These are phyloP conservation scores for Ophion obscuratus DNA, from an alignment of 2,888 invertebrate genomes.

Conservation along the genomic window DNA sequence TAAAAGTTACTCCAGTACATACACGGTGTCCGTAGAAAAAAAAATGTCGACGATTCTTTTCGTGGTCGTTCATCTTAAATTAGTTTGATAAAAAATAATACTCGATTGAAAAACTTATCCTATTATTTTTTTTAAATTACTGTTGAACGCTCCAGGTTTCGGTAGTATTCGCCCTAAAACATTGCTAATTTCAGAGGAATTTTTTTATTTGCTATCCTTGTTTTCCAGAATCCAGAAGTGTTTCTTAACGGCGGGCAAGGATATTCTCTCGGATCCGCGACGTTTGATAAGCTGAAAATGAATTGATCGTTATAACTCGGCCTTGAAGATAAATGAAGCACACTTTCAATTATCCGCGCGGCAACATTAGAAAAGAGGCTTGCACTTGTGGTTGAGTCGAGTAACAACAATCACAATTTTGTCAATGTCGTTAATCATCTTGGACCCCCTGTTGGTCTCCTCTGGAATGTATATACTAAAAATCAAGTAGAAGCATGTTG, in stretches of 20 bases:
- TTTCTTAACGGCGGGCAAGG: conserved; percentile 68
- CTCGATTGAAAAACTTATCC: not conserved
- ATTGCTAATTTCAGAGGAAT: not conserved
- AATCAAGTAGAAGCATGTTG: not conserved
- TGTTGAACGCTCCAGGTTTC: not conserved
- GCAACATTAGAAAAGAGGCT: not conserved
- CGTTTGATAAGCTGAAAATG: conserved; percentile 69
- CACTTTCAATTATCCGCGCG: not conserved
- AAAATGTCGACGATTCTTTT: conserved; percentile 32
- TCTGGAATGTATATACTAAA: not conserved
- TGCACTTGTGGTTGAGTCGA: not conserved
- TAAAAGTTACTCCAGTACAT: conserved; percentile 23
- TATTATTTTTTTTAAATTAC: not conserved
- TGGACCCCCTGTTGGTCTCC: not conserved
- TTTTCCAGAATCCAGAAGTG: conserved; percentile 70
- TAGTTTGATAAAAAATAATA: conserved; percentile 1
- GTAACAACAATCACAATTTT: not conserved
- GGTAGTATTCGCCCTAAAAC: not conserved
- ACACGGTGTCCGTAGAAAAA: conserved; percentile 31
- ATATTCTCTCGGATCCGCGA: conserved; percentile 68
- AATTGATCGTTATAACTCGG: conserved; percentile 3
- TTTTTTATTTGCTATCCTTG: conserved; percentile 58
- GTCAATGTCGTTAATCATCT: not conserved
- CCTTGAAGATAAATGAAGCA: not conserved
- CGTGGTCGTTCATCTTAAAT: conserved; percentile 8